Evolutionary conservation across 1,140 invertebrate species (phyloP).

Genomic region (Ganaspis sp.): DNA sequence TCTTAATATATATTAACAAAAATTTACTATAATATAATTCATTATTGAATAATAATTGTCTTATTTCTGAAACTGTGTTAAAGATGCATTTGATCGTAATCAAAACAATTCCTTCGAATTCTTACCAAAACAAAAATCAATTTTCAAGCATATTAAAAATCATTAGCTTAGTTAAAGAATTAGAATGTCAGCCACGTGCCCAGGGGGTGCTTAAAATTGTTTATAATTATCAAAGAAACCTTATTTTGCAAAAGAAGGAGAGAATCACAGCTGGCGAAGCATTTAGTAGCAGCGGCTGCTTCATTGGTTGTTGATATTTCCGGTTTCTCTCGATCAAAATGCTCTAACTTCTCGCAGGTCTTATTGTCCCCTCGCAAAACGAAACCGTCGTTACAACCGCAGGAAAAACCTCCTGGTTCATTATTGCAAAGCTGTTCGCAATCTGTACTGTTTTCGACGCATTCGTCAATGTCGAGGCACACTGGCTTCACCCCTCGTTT

Average conservation of each 20-base stretch:
- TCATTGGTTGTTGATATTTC: slow-evolving; percentile 39
- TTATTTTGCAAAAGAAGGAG: slow-evolving; percentile 78
- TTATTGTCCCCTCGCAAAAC: slow-evolving; percentile 78
- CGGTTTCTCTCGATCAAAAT: slow-evolving; percentile 50
- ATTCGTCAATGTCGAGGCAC: slow-evolving; percentile 85
- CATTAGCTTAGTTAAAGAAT: too few species aligned
- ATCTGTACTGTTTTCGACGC: slow-evolving; percentile 78
- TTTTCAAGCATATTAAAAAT: too few species aligned
- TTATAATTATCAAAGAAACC: slow-evolving; percentile 61
- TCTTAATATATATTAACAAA: too few species aligned
- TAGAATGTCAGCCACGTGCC: too few species aligned
- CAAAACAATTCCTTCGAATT: too few species aligned
- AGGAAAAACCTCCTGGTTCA: slow-evolving; percentile 78
- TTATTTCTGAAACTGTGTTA: too few species aligned
- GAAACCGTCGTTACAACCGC: slow-evolving; percentile 77
- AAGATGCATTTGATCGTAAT: too few species aligned
- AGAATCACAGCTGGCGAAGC: slow-evolving; percentile 80
- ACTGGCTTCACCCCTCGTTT: slow-evolving; percentile 76
- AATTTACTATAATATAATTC: too few species aligned
- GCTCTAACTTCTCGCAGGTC: slow-evolving; percentile 75
- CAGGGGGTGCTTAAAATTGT: too few species aligned
- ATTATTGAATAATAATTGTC: too few species aligned
- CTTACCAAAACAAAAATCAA: too few species aligned
- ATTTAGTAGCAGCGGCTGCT: slow-evolving; percentile 73
- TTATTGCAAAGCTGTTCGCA: slow-evolving; percentile 81